Base-by-base conservation (phyloP, 1,140 invertebrate genomes). In the Zaprionus davidi region DNA sequence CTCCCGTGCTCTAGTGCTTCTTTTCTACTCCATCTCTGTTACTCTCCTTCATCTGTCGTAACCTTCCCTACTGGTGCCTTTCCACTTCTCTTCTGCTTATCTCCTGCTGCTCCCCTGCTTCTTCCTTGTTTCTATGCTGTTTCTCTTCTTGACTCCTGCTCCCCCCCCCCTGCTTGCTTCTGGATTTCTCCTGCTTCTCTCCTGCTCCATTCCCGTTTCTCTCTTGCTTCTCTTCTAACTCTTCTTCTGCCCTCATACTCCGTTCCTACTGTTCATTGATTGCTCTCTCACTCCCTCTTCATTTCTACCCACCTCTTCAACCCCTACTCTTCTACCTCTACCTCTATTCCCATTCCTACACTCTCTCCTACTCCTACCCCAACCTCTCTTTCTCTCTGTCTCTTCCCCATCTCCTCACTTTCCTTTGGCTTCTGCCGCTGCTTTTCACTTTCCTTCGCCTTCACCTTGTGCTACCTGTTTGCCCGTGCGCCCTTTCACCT, bases 381-480 rank as follows among this genome's bases (percentile, higher is more conserved):
- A n/a, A 44, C 7, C 6, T 17, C n/a, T 17, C n/a, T 44, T 2
- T 9, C 41, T 44, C 41, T n/a, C n/a, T 17, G 5, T 41, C 38
- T 7, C n/a, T 6, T 41, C 5, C 2, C 38, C 38, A n/a, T 17
- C n/a, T 20, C n/a, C 41, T 46, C n/a, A 17, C 41, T 46, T 46
- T 46, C 41, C 41, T 46, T 46, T 46, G 41, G 41, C 41, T n/a
- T 46, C 20, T 51, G 46, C 46, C 46, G 46, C 46, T 51, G 46
- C 20, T 51, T 51, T 51, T 51, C 46, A 51, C 46, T 51, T 51
- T 51, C 12, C 20, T 51, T 49, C 6, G 56, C 56, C 28, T 22
- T 17, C 15, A 13, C 36, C n/a, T 46, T 11, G 41, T 17, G 41
- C 41, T 46, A 62, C 36, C 59, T 44, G 57, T 22, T 57, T 28